Evolutionary conservation across 1,140 invertebrate species (phyloP).

Genomic region (Batillaria attramentaria): DNA sequence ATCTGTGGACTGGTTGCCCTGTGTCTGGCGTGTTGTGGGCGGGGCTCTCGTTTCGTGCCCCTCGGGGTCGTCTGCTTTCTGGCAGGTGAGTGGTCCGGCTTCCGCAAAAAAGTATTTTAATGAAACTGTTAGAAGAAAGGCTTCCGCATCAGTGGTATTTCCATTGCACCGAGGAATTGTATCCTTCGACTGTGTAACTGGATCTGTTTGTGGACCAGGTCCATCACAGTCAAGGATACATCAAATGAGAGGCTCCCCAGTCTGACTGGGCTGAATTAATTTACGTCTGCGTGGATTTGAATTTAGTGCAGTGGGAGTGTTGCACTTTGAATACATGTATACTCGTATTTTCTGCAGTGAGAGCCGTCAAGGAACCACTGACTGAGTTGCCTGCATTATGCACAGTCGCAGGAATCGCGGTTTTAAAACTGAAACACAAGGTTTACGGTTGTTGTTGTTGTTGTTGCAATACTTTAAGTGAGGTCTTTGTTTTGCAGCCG

Average conservation of each 20-base stretch:
- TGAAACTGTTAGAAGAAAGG: neutral
- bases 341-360: too few species aligned
- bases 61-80: neutral
- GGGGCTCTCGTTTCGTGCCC: neutral
- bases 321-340: too few species aligned
- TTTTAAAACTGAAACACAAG: neutral
- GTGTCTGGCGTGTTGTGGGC: constrained; percentile 9
- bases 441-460: neutral
- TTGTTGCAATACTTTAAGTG: neutral
- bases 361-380: too few species aligned
- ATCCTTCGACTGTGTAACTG: neutral
- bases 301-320: too few species aligned
- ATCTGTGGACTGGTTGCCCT: neutral
- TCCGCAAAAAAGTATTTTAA: too few species aligned
- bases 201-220: neutral
- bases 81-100: constrained; percentile 3
- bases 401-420: neutral
- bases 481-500: neutral
- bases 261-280: too few species aligned
- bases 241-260: neutral
- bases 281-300: too few species aligned
- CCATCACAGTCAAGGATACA: neutral
- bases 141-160: neutral
- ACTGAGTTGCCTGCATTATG: neutral
- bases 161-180: neutral